These are phyloP conservation scores for Petrosia ficiformis DNA, from an alignment of 37 sponge, comb jelly and placozoan species.

Conservation along the genomic window DNA sequence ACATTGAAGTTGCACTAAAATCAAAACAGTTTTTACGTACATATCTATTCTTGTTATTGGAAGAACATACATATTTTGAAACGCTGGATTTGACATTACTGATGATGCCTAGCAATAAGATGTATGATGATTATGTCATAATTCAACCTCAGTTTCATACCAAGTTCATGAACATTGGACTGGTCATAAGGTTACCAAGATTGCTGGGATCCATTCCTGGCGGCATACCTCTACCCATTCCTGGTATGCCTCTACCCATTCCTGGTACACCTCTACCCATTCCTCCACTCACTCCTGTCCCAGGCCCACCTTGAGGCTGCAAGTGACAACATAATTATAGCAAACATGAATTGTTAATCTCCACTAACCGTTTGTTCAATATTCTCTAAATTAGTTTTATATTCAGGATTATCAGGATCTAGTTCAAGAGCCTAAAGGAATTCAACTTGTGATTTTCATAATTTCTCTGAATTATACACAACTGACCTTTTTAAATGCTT, in stretches of 20 bases:
- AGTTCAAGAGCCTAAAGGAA: constrained; percentile 32
- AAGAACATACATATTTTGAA: constrained; percentile 47
- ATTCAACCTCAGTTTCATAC: constrained; percentile 6
- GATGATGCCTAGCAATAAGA: constrained; percentile 10
- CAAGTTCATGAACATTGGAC: constrained; percentile 68
- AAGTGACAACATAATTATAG: no score
- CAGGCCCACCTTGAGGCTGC: no score
- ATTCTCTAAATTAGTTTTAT: constrained; percentile 22
- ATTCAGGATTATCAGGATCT: constrained; percentile 54
- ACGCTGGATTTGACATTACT: constrained; percentile 26
- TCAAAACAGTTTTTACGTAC: no score
- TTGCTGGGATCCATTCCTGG: no score
- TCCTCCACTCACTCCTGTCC: no score
- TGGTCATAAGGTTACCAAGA: constrained; percentile 14
- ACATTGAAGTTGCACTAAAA: background rate
- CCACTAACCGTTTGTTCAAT: constrained; percentile 31
- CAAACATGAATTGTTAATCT: no score
- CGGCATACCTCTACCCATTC: constrained; percentile 3
- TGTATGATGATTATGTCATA: background rate
- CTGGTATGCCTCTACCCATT: background rate
- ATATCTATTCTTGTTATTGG: no score
- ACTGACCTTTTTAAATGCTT: no score
- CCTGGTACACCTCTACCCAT: no score
- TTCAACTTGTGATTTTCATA: no score
- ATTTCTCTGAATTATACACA: no score